Percentiles rank a stretch among this genome's conserved stretches.
These are phyloP conservation scores for Tragelaphus oryx DNA, from an alignment of 2,797 vertebrate species.

Conservation along the genomic window DNA sequence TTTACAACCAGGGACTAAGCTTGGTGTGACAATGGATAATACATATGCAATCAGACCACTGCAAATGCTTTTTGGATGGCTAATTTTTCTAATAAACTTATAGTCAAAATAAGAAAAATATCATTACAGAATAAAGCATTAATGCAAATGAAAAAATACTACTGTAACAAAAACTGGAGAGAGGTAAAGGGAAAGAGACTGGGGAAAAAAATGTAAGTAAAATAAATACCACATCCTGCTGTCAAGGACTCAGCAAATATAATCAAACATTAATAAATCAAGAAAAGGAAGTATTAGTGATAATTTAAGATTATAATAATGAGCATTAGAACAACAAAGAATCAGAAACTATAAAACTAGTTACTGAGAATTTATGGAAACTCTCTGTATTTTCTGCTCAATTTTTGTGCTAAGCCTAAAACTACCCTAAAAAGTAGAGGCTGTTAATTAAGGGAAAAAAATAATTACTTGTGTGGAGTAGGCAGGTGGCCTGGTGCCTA, in stretches of 20 bases:
- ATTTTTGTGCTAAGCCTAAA: constrained; percentile 20
- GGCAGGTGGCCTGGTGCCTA: neutral
- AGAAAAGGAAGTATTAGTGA: neutral
- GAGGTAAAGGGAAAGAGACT: neutral
- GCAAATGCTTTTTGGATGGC: neutral
- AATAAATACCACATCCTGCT: neutral
- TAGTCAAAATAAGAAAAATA: neutral
- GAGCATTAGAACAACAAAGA: neutral
- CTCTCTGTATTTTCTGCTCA: neutral
- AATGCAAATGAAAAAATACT: constrained; percentile 28
- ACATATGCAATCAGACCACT: neutral
- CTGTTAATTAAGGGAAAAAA: neutral
- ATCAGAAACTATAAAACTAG: neutral
- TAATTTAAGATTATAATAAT: neutral
- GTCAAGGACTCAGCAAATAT: neutral
- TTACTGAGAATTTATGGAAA: neutral
- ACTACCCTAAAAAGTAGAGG: neutral
- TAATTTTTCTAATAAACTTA: constrained; percentile 14
- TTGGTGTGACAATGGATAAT: neutral
- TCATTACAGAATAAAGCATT: constrained; percentile 13
- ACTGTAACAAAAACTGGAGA: neutral
- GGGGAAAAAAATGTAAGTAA: neutral
- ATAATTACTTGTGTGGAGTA: neutral
- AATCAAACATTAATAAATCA: constrained; percentile 9
- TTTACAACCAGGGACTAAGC: neutral